Percentiles rank a stretch among this genome's conserved stretches.
Conservation (phyloP, 2,888 invertebrate species). For the Petrophora chlorosata region DNA sequence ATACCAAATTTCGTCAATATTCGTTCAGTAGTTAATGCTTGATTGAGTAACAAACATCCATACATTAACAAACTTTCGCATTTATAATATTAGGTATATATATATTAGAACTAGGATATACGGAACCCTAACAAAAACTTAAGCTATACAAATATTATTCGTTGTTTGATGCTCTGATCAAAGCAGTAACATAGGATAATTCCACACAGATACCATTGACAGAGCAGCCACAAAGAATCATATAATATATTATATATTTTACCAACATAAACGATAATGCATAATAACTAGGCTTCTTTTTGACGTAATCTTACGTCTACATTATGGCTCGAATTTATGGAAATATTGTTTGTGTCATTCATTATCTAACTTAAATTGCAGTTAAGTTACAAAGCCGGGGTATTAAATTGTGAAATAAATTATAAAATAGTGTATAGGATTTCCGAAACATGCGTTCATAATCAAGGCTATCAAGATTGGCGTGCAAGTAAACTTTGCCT, state of each 20-base stretch:
- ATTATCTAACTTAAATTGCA: constrained; percentile 1
- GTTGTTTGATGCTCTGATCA: constrained; percentile 49
- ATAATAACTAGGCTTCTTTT: constrained; percentile 32
- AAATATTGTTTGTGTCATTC: background rate
- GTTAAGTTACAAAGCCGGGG: background rate
- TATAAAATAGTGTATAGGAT: no score
- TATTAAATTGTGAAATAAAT: no score
- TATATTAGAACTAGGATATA: no score
- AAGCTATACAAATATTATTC: constrained; percentile 53
- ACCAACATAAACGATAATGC: constrained; percentile 35
- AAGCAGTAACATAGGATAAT: constrained; percentile 49
- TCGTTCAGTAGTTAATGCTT: no score
- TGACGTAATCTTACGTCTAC: constrained; percentile 36
- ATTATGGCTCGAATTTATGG: constrained; percentile 41
- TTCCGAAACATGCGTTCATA: no score
- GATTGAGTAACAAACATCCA: no score
- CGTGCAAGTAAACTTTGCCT: no score
- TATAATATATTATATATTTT: constrained; percentile 36
- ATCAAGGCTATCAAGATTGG: no score
- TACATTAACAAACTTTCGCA: no score
- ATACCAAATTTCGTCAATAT: no score
- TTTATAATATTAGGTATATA: no score
- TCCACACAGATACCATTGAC: constrained; percentile 33
- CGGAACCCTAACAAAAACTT: constrained; percentile 46
- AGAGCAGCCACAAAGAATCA: constrained; percentile 39